Evolutionary conservation across 2,888 invertebrate genomes (phyloP).

Genomic region (Zele albiditarsus): DNA sequence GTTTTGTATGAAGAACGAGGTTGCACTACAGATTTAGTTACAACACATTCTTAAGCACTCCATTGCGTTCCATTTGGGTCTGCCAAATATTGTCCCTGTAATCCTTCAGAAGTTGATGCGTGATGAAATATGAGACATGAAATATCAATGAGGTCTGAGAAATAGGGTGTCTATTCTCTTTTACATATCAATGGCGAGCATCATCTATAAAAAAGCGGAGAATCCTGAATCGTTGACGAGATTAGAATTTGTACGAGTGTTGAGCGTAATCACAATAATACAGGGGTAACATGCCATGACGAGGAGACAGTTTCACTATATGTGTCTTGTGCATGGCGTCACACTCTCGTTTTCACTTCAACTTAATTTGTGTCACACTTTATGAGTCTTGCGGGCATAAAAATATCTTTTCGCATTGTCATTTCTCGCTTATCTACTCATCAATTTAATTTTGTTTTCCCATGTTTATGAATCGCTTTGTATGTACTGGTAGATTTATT

Average conservation of each 20-base stretch:
- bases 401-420: conserved; percentile 33
- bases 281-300: conserved; percentile 22
- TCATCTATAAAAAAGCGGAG: neutral
- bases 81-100: neutral
- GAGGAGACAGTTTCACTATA: conserved; percentile 51
- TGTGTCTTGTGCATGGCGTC: conserved; percentile 42
- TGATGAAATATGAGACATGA: neutral
- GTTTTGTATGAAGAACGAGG: conserved; percentile 47
- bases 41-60: neutral
- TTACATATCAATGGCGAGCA: neutral
- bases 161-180: neutral
- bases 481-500: neutral
- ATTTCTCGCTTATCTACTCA: neutral
- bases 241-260: neutral
- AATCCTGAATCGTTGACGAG: neutral
- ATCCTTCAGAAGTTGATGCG: neutral
- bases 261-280: conserved; percentile 12
- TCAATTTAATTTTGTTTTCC: neutral
- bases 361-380: conserved; percentile 59
- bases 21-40: conserved; percentile 12
- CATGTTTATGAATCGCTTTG: neutral
- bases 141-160: neutral
- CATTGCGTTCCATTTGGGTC: neutral
- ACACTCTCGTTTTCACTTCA: conserved; percentile 65
- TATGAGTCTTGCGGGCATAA: conserved; percentile 57